These are phyloP conservation scores for Parasteatoda tepidariorum DNA, from an alignment of 1,140 invertebrate genomes.

Conservation along the genomic window DNA sequence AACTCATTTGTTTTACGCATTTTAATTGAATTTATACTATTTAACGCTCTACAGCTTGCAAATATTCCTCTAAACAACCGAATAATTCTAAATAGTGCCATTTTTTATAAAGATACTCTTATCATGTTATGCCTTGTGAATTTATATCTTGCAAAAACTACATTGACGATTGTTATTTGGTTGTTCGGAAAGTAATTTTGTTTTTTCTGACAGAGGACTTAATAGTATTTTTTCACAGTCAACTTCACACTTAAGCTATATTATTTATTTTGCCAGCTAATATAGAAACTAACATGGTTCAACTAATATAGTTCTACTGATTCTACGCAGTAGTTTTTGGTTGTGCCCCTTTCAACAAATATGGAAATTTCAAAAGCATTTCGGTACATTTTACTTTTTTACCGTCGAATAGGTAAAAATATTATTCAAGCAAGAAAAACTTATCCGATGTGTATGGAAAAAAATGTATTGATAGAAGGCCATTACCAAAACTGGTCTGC, in stretches of 20 bases:
- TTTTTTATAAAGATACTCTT: too few relatives aligned
- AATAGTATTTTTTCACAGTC: conserved; percentile 1
- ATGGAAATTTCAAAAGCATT: background rate
- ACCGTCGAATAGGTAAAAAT: background rate
- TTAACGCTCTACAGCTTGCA: too few relatives aligned
- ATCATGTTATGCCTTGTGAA: too few relatives aligned
- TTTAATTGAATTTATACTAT: too few relatives aligned
- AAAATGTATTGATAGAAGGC: background rate
- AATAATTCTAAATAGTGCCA: too few relatives aligned
- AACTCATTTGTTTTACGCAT: too few relatives aligned
- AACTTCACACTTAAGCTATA: conserved; percentile 2
- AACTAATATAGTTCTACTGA: background rate
- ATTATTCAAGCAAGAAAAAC: background rate
- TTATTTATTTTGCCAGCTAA: background rate
- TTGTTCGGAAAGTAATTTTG: too few relatives aligned
- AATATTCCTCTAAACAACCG: too few relatives aligned
- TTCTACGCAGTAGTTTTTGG: background rate
- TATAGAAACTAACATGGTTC: background rate
- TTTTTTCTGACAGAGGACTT: background rate
- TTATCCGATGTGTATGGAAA: background rate
- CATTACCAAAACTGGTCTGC: background rate
- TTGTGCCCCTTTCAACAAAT: too few relatives aligned
- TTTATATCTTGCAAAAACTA: too few relatives aligned
- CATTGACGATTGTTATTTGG: too few relatives aligned
- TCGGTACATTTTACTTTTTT: background rate